A percentile compares a stretch with the other conserved stretches of the same genome.
Conservation (phyloP, 1,140 invertebrate genomes). For the Brachionus rotundiformis region DNA sequence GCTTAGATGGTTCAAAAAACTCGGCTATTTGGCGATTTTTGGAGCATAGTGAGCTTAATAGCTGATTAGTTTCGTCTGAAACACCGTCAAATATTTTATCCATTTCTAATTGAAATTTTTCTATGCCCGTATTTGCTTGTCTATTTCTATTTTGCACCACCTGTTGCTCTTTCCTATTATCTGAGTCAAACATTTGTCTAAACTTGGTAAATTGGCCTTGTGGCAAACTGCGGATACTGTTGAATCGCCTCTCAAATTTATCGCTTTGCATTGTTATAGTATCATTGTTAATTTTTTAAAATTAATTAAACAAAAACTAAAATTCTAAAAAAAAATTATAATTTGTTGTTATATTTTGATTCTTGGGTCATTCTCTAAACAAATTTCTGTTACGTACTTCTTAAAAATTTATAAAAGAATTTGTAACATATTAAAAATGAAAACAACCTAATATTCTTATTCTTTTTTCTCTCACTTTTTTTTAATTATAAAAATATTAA, state of each 20-base stretch:
- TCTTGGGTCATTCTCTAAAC: neutral
- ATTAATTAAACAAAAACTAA: neutral
- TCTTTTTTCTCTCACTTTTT: neutral
- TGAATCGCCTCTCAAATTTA: slow-evolving; percentile 27
- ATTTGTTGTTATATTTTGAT: slow-evolving; percentile 17
- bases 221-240: slow-evolving; percentile 44
- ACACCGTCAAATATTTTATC: slow-evolving; percentile 46
- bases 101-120: slow-evolving; percentile 12
- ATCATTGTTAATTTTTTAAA: neutral
- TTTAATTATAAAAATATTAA: slow-evolving; percentile 46
- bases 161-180: neutral
- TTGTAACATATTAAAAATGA: slow-evolving; percentile 24
- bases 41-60: slow-evolving; percentile 1
- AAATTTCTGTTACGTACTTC: slow-evolving; percentile 33
- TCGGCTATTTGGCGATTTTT: slow-evolving; percentile 44
- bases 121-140: neutral
- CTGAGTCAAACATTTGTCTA: slow-evolving; percentile 44
- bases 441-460: neutral
- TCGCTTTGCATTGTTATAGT: neutral
- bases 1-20: neutral
- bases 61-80: slow-evolving; percentile 12
- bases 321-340: neutral
- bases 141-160: neutral
- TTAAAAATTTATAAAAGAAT: neutral
- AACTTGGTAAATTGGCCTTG: slow-evolving; percentile 46